Evolutionary conservation across 1,140 invertebrate species (phyloP).

Genomic region (Vollenhovia emeryi): DNA sequence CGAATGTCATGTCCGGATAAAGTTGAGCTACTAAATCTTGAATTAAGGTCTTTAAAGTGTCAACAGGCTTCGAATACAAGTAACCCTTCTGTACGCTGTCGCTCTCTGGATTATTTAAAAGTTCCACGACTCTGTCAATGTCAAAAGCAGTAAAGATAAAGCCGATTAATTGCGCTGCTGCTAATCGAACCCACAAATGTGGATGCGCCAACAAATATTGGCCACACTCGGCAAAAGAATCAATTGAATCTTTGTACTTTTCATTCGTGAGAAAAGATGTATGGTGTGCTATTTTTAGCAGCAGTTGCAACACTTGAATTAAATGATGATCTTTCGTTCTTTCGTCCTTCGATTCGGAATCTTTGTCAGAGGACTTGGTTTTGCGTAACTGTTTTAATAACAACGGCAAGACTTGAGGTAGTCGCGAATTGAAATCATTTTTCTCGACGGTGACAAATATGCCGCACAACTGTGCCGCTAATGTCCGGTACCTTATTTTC

Average conservation of each 20-base stretch:
- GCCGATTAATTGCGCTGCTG: constrained; percentile 90
- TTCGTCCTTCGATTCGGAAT: constrained; percentile 76
- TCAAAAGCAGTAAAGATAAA: constrained; percentile 89
- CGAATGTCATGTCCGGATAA: constrained; percentile 85
- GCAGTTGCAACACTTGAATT: constrained; percentile 89
- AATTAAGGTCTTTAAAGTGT: constrained; percentile 88
- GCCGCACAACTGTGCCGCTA: constrained; percentile 89
- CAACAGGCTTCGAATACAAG: constrained; percentile 87
- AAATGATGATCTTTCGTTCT: constrained; percentile 89
- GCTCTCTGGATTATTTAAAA: constrained; percentile 78
- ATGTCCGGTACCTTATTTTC: constrained; percentile 85
- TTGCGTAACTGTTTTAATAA: constrained; percentile 84
- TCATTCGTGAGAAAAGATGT: constrained; percentile 84
- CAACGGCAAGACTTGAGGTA: constrained; percentile 83
- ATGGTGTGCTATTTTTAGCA: constrained; percentile 88
- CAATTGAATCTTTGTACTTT: constrained; percentile 82
- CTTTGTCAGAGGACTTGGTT: constrained; percentile 46
- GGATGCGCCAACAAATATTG: constrained; percentile 87
- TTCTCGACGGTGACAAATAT: constrained; percentile 91
- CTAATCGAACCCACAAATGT: constrained; percentile 91
- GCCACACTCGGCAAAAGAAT: constrained; percentile 84
- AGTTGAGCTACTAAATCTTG: constrained; percentile 92
- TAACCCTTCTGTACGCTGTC: constrained; percentile 82
- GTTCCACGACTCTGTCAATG: constrained; percentile 86
- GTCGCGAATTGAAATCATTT: constrained; percentile 88